Conservation (phyloP, 1,140 invertebrate species). For the Euwallacea fornicatus region DNA sequence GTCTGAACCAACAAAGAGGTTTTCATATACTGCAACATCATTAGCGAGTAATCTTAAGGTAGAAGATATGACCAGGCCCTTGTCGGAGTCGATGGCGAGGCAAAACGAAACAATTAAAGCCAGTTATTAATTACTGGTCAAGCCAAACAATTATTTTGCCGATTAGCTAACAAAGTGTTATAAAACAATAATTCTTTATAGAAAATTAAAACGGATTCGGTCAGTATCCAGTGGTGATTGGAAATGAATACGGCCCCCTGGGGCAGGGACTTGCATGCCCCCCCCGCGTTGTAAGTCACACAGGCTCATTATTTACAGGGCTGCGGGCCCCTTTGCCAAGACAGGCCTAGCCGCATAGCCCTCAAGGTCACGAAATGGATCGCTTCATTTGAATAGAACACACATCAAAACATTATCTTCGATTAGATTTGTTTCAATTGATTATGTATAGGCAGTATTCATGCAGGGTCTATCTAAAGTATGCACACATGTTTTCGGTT, state of each 20-base stretch:
- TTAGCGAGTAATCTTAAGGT: slow-evolving; percentile 27
- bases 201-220: slow-evolving; percentile 50
- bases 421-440: neutral
- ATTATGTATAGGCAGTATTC: neutral
- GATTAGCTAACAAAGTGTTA: slow-evolving; percentile 48
- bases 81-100: slow-evolving; percentile 19
- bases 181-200: slow-evolving; percentile 52
- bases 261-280: slow-evolving; percentile 45
- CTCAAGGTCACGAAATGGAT: slow-evolving; percentile 41
- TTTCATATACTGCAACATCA: slow-evolving; percentile 21
- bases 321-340: slow-evolving; percentile 48
- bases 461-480: neutral
- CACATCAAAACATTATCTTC: slow-evolving; percentile 34
- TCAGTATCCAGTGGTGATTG: slow-evolving; percentile 54
- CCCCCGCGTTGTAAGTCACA: slow-evolving; percentile 51
- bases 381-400: slow-evolving; percentile 43
- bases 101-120: slow-evolving; percentile 36
- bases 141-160: slow-evolving; percentile 38
- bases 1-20: slow-evolving; percentile 11
- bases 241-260: slow-evolving; percentile 54
- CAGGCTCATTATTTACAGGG: slow-evolving; percentile 51
- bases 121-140: slow-evolving; percentile 35
- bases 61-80: slow-evolving; percentile 24
- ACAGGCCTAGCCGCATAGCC: slow-evolving; percentile 35
- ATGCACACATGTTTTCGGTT: neutral